Evolutionary conservation across 2,797 vertebrate species (phyloP).

Genomic region (Thamnophis elegans): DNA sequence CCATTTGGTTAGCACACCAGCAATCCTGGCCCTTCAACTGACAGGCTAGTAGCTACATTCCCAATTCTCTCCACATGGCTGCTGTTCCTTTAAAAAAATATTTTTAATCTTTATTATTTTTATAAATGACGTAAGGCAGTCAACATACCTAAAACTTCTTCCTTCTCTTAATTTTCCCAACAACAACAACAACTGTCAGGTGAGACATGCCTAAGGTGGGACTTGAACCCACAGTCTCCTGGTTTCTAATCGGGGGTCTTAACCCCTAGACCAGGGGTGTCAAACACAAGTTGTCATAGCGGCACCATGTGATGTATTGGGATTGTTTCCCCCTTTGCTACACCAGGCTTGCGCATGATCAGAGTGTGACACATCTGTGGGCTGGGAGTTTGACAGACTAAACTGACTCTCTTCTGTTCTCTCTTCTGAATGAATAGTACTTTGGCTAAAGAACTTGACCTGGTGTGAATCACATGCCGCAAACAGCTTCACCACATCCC

Average conservation of each 20-base stretch:
- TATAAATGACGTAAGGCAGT: background rate
- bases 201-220: background rate
- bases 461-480: background rate
- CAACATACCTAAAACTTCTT: background rate
- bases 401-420: background rate
- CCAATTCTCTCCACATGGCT: background rate
- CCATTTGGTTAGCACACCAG: background rate
- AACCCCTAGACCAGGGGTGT: background rate
- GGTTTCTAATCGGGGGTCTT: background rate
- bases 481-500: background rate
- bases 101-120: background rate
- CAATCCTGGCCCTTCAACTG: background rate
- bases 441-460: background rate
- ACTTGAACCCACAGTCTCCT: background rate
- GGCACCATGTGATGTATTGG: too few species aligned
- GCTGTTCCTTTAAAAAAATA: background rate
- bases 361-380: too few species aligned
- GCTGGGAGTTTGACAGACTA: background rate
- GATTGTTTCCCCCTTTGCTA: too few species aligned
- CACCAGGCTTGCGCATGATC: too few species aligned
- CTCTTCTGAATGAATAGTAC: background rate
- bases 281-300: rapidly evolving
- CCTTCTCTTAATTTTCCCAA: background rate
- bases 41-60: background rate
- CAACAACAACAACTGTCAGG: background rate